Evolutionary conservation across 1,140 invertebrate genomes (phyloP).

Genomic region (Caenorhabditis remanei): DNA sequence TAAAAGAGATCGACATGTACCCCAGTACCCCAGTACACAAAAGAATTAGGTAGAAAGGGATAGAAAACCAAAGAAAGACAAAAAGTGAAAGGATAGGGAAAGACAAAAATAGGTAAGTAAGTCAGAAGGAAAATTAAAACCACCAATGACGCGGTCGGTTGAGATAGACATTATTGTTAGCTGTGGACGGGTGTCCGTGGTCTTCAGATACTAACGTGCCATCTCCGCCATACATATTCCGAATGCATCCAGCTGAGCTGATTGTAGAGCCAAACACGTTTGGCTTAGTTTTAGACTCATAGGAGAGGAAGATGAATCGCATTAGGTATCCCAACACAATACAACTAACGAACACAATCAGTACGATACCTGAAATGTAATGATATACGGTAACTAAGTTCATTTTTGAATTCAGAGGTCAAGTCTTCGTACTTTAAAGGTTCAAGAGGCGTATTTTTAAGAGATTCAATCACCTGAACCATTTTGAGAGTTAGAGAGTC

Average conservation of each 20-base stretch:
- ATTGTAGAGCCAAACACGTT: constrained; percentile 31
- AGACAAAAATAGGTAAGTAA: constrained; percentile 39
- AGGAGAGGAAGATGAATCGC: constrained; percentile 30
- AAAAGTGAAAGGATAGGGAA: constrained; percentile 42
- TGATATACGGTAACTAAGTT: neutral
- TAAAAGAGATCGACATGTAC: constrained; percentile 49
- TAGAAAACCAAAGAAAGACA: neutral
- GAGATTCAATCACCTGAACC: no score
- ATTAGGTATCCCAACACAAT: constrained; percentile 23
- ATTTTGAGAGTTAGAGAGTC: no score
- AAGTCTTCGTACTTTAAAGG: no score
- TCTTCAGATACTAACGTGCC: constrained; percentile 27
- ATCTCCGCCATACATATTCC: constrained; percentile 35
- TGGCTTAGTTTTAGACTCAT: constrained; percentile 17
- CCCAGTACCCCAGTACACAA: constrained; percentile 54
- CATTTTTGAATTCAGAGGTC: neutral
- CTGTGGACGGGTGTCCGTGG: constrained; percentile 41
- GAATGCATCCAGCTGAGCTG: constrained; percentile 23
- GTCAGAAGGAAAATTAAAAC: constrained; percentile 47
- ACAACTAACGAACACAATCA: constrained; percentile 26
- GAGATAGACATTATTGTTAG: constrained; percentile 62
- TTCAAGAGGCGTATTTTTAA: no score
- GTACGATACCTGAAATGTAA: neutral
- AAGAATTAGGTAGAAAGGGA: constrained; percentile 33
- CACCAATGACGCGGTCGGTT: constrained; percentile 65